A percentile compares a stretch with the other conserved stretches of the same genome.
Evolutionary conservation across 2,888 invertebrate species (phyloP).

Genomic region (Acanthosepion pharaonis): DNA sequence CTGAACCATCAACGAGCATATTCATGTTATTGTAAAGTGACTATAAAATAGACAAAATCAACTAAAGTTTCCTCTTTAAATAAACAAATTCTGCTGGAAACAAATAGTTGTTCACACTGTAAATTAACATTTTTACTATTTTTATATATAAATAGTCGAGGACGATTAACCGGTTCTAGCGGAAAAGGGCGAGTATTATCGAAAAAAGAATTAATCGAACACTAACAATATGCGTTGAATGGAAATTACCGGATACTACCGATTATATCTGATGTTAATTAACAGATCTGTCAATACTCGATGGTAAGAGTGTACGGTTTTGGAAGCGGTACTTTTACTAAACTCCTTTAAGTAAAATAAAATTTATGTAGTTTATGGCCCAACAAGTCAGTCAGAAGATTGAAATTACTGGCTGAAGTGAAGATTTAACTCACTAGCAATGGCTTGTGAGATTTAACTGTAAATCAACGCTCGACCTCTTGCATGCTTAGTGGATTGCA

Average conservation of each 20-base stretch:
- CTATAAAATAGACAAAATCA: not conserved
- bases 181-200: not conserved
- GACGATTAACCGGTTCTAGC: not conserved
- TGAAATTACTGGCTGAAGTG: too few species aligned
- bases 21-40: not conserved
- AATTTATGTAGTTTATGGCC: too few species aligned
- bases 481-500: too few species aligned
- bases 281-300: not conserved
- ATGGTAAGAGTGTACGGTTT: too few species aligned
- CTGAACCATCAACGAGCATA: not conserved
- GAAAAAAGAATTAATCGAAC: not conserved
- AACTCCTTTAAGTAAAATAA: too few species aligned
- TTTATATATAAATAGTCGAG: not conserved
- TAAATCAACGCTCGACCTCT: too few species aligned
- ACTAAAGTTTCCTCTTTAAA: not conserved
- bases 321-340: too few species aligned
- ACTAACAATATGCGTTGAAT: not conserved
- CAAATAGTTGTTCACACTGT: not conserved
- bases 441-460: too few species aligned
- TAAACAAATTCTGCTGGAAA: not conserved
- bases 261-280: not conserved
- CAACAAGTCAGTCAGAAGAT: too few species aligned
- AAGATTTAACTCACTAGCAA: too few species aligned
- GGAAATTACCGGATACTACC: not conserved
- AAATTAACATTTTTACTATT: not conserved